phyloP scores from a whole-genome alignment of 2,113 vertebrate species.

The Microtus ochrogaster region DNA sequence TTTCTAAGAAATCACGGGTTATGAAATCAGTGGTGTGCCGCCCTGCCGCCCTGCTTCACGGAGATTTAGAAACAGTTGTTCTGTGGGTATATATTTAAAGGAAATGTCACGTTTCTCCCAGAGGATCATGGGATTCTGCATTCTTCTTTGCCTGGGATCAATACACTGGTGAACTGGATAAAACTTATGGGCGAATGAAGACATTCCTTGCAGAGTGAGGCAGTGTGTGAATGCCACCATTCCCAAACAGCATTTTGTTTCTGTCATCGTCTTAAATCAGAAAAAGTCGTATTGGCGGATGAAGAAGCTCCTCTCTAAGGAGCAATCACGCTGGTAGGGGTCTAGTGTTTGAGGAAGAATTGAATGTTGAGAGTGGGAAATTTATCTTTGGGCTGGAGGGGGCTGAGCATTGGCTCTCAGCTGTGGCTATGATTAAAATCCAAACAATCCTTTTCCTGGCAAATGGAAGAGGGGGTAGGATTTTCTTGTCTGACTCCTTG shows the following conservation, averaged over 20 bases:
- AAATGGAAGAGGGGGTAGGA: slow-evolving; percentile 78
- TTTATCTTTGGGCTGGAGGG: slow-evolving; percentile 79
- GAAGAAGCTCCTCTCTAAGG: slow-evolving; percentile 75
- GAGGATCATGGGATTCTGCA: slow-evolving; percentile 84
- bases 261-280: slow-evolving; percentile 84
- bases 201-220: slow-evolving; percentile 79
- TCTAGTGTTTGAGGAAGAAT: slow-evolving; percentile 58
- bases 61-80: slow-evolving; percentile 86
- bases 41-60: slow-evolving; percentile 84
- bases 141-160: slow-evolving; percentile 84
- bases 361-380: slow-evolving; percentile 80
- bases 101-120: slow-evolving; percentile 83
- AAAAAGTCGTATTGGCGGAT: slow-evolving; percentile 81
- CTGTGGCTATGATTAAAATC: slow-evolving; percentile 79
- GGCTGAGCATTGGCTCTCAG: slow-evolving; percentile 75
- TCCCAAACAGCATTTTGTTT: slow-evolving; percentile 80
- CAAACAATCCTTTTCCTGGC: slow-evolving; percentile 72
- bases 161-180: slow-evolving; percentile 80
- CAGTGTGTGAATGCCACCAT: slow-evolving; percentile 71
- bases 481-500: slow-evolving; percentile 83
- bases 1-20: slow-evolving; percentile 83
- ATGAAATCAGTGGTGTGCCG: slow-evolving; percentile 83
- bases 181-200: slow-evolving; percentile 86
- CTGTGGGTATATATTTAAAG: slow-evolving; percentile 81
- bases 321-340: slow-evolving; percentile 53